These are phyloP conservation scores for Oryctes rhinoceros DNA, from an alignment of 1,140 invertebrate genomes.

Conservation along the genomic window DNA sequence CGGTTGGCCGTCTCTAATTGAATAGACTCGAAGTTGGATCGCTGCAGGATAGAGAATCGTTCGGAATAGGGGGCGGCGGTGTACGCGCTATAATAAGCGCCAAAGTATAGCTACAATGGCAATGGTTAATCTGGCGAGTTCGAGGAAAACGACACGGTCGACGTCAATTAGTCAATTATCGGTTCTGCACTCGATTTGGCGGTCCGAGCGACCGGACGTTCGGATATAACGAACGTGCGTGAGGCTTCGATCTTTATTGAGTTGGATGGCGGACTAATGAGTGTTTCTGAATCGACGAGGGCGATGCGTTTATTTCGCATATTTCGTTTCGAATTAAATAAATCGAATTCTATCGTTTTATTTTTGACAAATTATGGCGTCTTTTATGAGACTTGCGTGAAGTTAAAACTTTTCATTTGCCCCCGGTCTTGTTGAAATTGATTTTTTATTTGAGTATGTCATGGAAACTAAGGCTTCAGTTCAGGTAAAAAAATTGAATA, in stretches of 20 bases:
- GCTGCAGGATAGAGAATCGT: neutral
- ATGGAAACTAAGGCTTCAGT: no score
- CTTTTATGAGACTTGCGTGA: no score
- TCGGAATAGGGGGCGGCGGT: neutral
- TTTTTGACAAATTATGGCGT: no score
- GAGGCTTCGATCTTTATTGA: slow-evolving; percentile 10
- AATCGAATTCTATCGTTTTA: no score
- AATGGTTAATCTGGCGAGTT: neutral
- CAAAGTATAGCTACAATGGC: slow-evolving; percentile 3
- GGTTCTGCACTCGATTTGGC: neutral
- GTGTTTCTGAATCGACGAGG: no score
- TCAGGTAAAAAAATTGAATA: no score
- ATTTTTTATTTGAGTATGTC: no score
- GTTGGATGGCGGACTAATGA: neutral
- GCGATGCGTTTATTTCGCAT: no score
- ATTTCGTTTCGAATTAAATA: no score
- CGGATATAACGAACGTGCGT: neutral
- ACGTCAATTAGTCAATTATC: slow-evolving; percentile 22
- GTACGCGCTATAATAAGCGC: neutral
- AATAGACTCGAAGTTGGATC: neutral
- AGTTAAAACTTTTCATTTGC: no score
- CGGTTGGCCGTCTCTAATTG: neutral
- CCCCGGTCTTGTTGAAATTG: no score
- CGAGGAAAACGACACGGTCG: slow-evolving; percentile 12
- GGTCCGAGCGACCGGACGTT: neutral